Percentiles rank a stretch among this genome's conserved stretches.
These are phyloP conservation scores for Gasterosteus aculeatus DNA, from an alignment of 2,113 vertebrate species.

Conservation along the genomic window DNA sequence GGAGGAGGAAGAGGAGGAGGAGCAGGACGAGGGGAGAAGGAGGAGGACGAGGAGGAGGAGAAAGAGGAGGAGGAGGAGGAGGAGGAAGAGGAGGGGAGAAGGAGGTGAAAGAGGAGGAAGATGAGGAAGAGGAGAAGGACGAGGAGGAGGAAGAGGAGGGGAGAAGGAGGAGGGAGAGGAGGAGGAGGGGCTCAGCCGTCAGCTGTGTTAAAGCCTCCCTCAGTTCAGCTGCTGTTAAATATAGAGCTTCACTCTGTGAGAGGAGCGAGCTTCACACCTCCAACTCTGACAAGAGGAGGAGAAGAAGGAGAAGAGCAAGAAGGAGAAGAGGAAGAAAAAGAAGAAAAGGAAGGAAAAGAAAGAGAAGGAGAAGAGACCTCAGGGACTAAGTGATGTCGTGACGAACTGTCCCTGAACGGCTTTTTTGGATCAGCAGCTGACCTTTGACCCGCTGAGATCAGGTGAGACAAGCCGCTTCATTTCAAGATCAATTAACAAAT, in stretches of 20 bases:
- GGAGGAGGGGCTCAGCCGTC: conserved; percentile 83
- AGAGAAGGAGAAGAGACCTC: not conserved
- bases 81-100: conserved; percentile 13
- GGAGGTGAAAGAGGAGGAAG: too few species aligned
- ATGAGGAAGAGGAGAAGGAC: not conserved
- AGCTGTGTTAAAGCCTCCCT: conserved; percentile 67
- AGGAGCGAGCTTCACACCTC: conserved; percentile 20
- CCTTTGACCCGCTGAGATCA: not conserved
- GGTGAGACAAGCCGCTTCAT: conserved; percentile 15
- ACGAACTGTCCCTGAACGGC: not conserved
- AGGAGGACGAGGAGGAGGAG: not conserved
- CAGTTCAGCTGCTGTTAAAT: conserved; percentile 91
- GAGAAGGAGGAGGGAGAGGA: conserved; percentile 19
- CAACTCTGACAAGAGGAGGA: conserved; percentile 7
- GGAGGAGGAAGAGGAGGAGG: not conserved
- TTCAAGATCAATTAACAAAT: not conserved
- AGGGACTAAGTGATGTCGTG: not conserved
- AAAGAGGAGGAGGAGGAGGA: conserved; percentile 11
- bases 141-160: conserved; percentile 1
- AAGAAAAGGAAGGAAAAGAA: not conserved
- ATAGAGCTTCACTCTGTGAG: conserved; percentile 78
- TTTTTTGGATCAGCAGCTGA: conserved; percentile 4
- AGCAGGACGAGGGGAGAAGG: not conserved
- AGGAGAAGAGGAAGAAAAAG: not conserved
- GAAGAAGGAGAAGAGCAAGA: not conserved